Percentiles rank a stretch among this genome's conserved stretches.
Conservation (phyloP, 64 coral and sea anemone genomes). For the Porites lutea region DNA sequence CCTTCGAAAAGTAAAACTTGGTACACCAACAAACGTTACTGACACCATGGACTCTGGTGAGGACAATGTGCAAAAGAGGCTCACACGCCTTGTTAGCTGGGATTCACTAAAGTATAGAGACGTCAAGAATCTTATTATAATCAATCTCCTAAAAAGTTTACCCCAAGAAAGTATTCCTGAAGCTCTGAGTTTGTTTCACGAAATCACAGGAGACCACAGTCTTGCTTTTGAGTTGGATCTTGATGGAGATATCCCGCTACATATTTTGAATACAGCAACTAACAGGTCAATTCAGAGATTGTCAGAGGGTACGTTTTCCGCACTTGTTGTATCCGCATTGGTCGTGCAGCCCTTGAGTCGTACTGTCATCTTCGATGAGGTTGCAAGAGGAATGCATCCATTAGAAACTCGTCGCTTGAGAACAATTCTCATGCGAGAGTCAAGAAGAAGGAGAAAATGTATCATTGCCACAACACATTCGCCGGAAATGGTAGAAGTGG, state of each 20-base stretch:
- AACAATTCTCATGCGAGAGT: slow-evolving; percentile 92
- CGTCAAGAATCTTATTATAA: slow-evolving; percentile 75
- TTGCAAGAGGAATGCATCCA: slow-evolving; percentile 93
- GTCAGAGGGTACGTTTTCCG: slow-evolving; percentile 84
- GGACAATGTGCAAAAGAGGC: not conserved
- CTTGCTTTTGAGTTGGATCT: slow-evolving; percentile 55
- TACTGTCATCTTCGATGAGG: slow-evolving; percentile 89
- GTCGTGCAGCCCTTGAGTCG: slow-evolving; percentile 62
- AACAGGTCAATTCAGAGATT: slow-evolving; percentile 57
- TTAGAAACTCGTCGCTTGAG: slow-evolving; percentile 84
- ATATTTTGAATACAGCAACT: slow-evolving; percentile 47
- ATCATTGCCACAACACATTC: slow-evolving; percentile 83
- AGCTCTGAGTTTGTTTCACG: slow-evolving; percentile 77
- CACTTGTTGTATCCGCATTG: slow-evolving; percentile 84
- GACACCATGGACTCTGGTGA: not conserved
- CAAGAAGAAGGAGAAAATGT: slow-evolving; percentile 76
- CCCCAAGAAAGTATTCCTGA: slow-evolving; percentile 44
- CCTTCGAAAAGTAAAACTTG: slow-evolving; percentile 44
- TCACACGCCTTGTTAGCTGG: not conserved
- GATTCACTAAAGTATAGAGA: slow-evolving; percentile 49
- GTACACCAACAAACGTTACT: not conserved
- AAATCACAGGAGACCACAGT: slow-evolving; percentile 83
- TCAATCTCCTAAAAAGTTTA: slow-evolving; percentile 50
- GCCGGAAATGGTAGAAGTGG: slow-evolving; percentile 86
- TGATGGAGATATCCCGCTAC: not conserved